Conservation (phyloP, 2,113 vertebrate genomes). For the Oreochromis spilurus region DNA sequence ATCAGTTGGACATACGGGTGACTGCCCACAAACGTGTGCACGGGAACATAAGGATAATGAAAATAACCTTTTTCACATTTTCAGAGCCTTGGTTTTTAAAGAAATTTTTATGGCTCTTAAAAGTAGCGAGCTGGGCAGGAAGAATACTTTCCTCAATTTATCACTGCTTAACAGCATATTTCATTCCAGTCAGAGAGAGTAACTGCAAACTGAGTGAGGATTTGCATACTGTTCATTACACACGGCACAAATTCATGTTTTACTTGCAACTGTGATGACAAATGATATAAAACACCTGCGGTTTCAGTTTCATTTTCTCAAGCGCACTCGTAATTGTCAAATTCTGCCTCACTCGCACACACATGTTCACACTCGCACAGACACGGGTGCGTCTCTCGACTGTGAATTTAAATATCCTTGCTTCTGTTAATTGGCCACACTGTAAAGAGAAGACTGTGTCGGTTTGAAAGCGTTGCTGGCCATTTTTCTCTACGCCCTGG, state of each 20-base stretch:
- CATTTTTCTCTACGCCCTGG: not conserved
- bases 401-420: constrained; percentile 12
- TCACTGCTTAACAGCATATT: constrained; percentile 30
- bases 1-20: constrained; percentile 14
- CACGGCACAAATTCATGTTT: constrained; percentile 23
- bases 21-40: constrained; percentile 3
- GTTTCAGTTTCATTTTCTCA: constrained; percentile 39
- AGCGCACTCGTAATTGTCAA: constrained; percentile 10
- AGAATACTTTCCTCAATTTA: constrained; percentile 4
- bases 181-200: constrained; percentile 13
- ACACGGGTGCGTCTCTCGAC: not conserved
- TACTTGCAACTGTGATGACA: constrained; percentile 25
- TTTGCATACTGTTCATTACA: constrained; percentile 50
- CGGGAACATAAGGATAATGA: not conserved
- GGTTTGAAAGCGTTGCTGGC: not conserved
- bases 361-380: not conserved
- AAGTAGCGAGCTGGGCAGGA: not conserved
- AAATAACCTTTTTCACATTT: not conserved
- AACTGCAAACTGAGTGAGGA: constrained; percentile 12
- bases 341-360: not conserved
- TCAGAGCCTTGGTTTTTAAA: not conserved
- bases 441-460: constrained; percentile 1
- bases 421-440: constrained; percentile 32
- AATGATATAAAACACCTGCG: constrained; percentile 39
- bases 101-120: not conserved